Evolutionary conservation across 2,888 invertebrate species (phyloP).

Genomic region (Seladonia tumulorum): DNA sequence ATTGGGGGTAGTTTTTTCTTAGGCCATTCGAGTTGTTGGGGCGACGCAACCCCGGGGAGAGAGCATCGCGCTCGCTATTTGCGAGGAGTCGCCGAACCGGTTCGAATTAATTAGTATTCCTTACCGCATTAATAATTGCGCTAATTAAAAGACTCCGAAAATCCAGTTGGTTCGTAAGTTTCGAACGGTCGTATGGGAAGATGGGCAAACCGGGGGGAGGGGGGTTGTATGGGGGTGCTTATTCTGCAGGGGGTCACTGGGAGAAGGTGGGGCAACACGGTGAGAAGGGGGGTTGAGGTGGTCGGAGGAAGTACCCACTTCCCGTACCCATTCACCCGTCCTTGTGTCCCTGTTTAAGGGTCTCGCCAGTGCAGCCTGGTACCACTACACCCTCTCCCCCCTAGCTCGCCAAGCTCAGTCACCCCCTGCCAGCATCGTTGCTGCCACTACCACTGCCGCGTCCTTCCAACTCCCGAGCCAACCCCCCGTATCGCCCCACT

Average conservation of each 20-base stretch:
- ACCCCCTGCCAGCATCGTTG: slow-evolving; percentile 55
- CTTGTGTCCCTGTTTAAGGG: slow-evolving; percentile 70
- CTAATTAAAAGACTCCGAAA: slow-evolving; percentile 61
- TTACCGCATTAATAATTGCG: slow-evolving; percentile 52
- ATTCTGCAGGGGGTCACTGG: slow-evolving; percentile 45
- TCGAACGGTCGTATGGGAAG: slow-evolving; percentile 28
- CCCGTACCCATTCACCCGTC: slow-evolving; percentile 65
- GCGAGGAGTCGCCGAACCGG: slow-evolving; percentile 1
- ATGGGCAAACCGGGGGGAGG: background rate
- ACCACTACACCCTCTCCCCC: slow-evolving; percentile 68
- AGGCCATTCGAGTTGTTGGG: background rate
- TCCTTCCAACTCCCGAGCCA: slow-evolving; percentile 53
- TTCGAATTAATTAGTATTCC: slow-evolving; percentile 61
- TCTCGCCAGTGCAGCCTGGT: slow-evolving; percentile 73
- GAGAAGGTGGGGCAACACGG: slow-evolving; percentile 43
- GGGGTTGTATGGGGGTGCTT: slow-evolving; percentile 18
- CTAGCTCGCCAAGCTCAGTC: slow-evolving; percentile 50
- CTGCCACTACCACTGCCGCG: slow-evolving; percentile 51
- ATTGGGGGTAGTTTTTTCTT: background rate
- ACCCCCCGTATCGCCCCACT: slow-evolving; percentile 60
- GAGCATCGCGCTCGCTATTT: background rate
- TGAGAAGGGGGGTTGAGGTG: slow-evolving; percentile 49
- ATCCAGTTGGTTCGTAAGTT: slow-evolving; percentile 56
- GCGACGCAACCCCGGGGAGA: background rate
- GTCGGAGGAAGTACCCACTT: slow-evolving; percentile 67